Base-by-base conservation (phyloP, 2,888 invertebrate genomes). In the Drosophila longiperda region DNA sequence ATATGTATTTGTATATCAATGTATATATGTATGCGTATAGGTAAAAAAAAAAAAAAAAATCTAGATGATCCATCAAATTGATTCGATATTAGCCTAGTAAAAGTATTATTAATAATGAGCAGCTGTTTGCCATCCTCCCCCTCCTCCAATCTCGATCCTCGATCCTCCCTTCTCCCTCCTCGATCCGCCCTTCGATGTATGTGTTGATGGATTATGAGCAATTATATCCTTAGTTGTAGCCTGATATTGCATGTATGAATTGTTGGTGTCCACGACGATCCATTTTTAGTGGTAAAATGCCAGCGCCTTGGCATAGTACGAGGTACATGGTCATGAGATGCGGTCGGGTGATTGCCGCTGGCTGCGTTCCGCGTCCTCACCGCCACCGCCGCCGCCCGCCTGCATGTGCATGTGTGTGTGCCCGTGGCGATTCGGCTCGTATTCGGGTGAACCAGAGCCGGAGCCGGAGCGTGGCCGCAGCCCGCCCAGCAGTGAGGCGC, bases 241-340 rank as follows among this genome's bases (percentile, higher is more conserved):
- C 81, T 74, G 73, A 70, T 70, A 71, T 65, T 83, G 74, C 61
- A 55, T 70, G 49, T 50, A 66, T 73, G 61, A 71, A 65, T 49
- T 67, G 57, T 20, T 45, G 57, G 20, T 45, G 54, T 75, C 50
- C 55, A 52, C 60, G 48, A 72, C 62, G 50, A 55, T 62, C 40
- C 62, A n/a, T 52, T 67, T 83, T 1, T 80, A 91, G 66, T 91
- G 91, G 78, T 90, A 84, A 71, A 90, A 91, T 66, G 92, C 87
- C 90, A 91, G 84, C 61, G 91, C 81, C 86, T 91, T 91, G 61
- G 91, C 81, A 83, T 88, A 91, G 77, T 90, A 90, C 73, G 89
- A 79, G 80, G 90, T 90, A 83, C 90, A 91, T 78, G 92, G 93
- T 93, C 93, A 93, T 92, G 93, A 93, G 75, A 92, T 91, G 65